Conservation (phyloP, 64 coral and sea anemone species). For the Stichodactyla mertensii region DNA sequence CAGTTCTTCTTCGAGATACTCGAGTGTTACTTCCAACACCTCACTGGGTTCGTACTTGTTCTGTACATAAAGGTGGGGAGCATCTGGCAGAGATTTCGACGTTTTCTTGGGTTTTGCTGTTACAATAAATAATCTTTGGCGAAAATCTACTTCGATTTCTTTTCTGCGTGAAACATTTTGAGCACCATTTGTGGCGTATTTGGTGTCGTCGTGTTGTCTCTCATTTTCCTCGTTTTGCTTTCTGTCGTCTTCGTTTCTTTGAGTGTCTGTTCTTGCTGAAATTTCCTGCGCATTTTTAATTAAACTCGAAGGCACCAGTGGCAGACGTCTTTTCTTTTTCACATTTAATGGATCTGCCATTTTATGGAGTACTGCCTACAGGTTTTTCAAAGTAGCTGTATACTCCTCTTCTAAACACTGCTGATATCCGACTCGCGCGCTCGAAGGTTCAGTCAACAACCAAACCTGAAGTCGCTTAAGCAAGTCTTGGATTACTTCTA, state of each 20-base stretch:
- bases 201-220: background rate
- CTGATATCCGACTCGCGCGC: too few relatives aligned
- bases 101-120: background rate
- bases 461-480: too few relatives aligned
- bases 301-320: background rate
- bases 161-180: background rate
- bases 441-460: too few relatives aligned
- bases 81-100: background rate
- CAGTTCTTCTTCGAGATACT: conserved; percentile 13
- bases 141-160: conserved; percentile 9
- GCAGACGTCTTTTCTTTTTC: background rate
- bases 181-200: background rate
- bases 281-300: background rate
- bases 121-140: background rate
- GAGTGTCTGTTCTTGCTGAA: background rate
- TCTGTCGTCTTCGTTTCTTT: background rate
- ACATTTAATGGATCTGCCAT: background rate
- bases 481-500: too few relatives aligned
- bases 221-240: background rate
- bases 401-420: too few relatives aligned
- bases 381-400: too few relatives aligned
- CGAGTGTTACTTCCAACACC: conserved; percentile 8
- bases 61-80: background rate
- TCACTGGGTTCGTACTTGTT: conserved; percentile 6
- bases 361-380: background rate